Base-by-base conservation (phyloP, 2,888 invertebrate species). In the Leptothorax acervorum region DNA sequence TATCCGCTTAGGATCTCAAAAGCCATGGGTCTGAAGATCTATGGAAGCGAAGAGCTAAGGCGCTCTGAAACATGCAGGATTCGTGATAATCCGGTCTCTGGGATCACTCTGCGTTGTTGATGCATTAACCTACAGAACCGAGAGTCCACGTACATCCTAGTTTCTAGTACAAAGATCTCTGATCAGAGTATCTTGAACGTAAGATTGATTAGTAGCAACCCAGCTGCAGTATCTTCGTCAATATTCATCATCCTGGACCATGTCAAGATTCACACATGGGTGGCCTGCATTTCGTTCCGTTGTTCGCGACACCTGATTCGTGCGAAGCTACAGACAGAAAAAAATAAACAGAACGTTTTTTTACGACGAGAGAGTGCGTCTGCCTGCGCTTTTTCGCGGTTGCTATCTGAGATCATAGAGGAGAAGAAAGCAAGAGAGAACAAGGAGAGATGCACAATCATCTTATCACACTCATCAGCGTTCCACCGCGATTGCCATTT, bases 331-430 rank as follows among this genome's bases (percentile, higher is more conserved):
- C 8, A 39, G 28, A 51, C 3, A 23, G 39, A 81, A 23, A 15
- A 18, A n/a, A 48, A 23, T 23, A 15, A 55, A 12, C 8, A 84
- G 39, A 70, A 66, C 31, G 6, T 66, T 57, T 31, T 65, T 15
- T 28, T 35, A 57, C 28, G 62, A 53, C 31, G 6, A 35, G 35
- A 70, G 45, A 81, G 39, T 68, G 78, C 76, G 83, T 84, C 82
- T 55, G 83, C 82, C 85, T 83, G 85, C 85, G 83, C 89, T 87
- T 84, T 78, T 86, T 86, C 39, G 85, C 87, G 89, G 74, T 86
- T 86, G 76, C 89, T 82, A 83, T 31, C 51, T 71, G 84, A 55
- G 65, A 85, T 76, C 45, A 81, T 66, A 53, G 3, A 82, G 66
- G 6, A 66, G 68, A 73, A 18, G 3, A 39, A n/a, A 55, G 9